phyloP scores from a whole-genome alignment of 2,888 invertebrate genomes.

The Melolontha melolontha region DNA sequence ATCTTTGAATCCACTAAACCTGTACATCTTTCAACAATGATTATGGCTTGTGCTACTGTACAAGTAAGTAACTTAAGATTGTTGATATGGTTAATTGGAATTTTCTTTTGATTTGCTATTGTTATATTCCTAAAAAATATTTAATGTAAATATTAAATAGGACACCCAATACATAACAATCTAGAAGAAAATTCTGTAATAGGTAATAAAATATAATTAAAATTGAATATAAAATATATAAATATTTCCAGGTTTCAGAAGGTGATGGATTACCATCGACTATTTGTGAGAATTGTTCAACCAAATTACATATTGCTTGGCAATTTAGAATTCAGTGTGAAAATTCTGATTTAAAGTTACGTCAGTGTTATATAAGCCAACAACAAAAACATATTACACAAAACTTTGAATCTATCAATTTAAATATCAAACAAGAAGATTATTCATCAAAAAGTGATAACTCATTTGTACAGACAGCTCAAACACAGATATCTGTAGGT shows the following conservation, averaged over 20 bases:
- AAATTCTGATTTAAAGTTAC: constrained; percentile 54
- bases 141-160: too few relatives aligned
- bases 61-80: constrained; percentile 53
- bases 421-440: constrained; percentile 11
- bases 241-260: constrained; percentile 51
- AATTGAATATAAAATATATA: constrained; percentile 19
- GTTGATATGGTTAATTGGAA: too few relatives aligned
- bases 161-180: too few relatives aligned
- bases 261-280: constrained; percentile 56
- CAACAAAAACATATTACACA: constrained; percentile 40
- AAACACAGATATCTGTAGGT: constrained; percentile 17
- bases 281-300: constrained; percentile 56
- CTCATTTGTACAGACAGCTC: background rate
- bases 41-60: constrained; percentile 58
- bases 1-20: constrained; percentile 54
- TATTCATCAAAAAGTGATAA: constrained; percentile 18
- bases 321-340: constrained; percentile 58
- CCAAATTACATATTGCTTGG: constrained; percentile 55
- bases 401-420: constrained; percentile 18
- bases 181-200: too few relatives aligned
- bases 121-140: too few relatives aligned
- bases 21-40: constrained; percentile 53
- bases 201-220: too few relatives aligned
- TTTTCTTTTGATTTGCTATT: too few relatives aligned
- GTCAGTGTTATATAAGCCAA: constrained; percentile 54